These are phyloP conservation scores for Acinonyx jubatus DNA, from an alignment of 2,113 vertebrate species.

Conservation along the genomic window DNA sequence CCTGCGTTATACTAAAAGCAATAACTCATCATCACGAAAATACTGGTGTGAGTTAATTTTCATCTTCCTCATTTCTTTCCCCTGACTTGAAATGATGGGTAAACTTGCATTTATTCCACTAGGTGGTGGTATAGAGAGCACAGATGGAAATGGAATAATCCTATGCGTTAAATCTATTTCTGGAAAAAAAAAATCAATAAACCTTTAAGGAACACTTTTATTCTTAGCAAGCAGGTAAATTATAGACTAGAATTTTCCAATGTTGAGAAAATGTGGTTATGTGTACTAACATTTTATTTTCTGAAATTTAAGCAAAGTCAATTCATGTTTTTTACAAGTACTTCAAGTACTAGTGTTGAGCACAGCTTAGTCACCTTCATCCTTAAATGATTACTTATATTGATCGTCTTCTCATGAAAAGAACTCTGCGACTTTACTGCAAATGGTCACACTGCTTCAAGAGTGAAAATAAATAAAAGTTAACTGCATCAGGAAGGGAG, in stretches of 20 bases:
- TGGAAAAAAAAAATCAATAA: background rate
- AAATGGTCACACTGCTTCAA: background rate
- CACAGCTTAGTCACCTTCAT: background rate
- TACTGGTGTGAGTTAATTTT: background rate
- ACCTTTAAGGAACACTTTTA: background rate
- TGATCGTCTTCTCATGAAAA: background rate
- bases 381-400: background rate
- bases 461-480: background rate
- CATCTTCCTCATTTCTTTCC: background rate
- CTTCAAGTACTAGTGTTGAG: background rate
- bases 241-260: background rate
- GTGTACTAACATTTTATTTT: constrained; percentile 21
- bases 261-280: background rate
- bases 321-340: background rate
- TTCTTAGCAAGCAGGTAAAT: constrained; percentile 29
- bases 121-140: constrained; percentile 59
- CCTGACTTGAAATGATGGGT: background rate
- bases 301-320: constrained; percentile 25
- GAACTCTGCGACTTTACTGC: background rate
- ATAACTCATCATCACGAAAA: background rate
- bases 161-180: background rate
- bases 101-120: constrained; percentile 43
- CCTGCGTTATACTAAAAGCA: background rate
- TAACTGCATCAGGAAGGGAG: background rate
- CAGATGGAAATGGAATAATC: background rate